A percentile compares a stretch with the other conserved stretches of the same genome.
Conservation (phyloP, 2,888 invertebrate genomes). For the Pseudococcus jackbeardsleyi region DNA sequence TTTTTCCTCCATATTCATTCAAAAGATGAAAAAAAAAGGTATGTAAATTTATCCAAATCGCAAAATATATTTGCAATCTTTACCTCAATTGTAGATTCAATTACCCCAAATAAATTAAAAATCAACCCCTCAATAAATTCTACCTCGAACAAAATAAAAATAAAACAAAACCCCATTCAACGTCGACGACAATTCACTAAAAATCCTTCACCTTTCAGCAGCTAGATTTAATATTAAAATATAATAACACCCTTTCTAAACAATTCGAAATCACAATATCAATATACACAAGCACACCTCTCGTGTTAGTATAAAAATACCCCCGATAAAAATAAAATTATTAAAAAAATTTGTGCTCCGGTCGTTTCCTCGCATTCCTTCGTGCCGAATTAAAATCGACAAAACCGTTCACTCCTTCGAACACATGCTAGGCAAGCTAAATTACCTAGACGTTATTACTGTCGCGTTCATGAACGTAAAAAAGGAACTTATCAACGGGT, state of each 20-base stretch:
- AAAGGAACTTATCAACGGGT: constrained; percentile 24
- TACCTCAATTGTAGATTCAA: no score
- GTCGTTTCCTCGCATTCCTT: background rate
- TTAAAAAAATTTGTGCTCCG: background rate
- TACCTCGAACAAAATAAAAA: no score
- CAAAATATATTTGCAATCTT: no score
- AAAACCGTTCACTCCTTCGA: constrained; percentile 37
- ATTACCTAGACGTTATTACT: background rate
- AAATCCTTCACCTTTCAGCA: constrained; percentile 7
- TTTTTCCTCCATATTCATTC: no score
- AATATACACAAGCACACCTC: background rate
- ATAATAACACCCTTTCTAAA: background rate
- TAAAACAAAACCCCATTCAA: no score
- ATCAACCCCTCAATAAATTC: no score
- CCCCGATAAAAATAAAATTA: constrained; percentile 10
- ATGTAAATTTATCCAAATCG: no score
- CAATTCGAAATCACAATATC: background rate
- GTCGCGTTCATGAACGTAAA: constrained; percentile 15
- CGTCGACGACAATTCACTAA: background rate
- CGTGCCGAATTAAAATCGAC: constrained; percentile 21
- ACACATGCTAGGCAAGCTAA: constrained; percentile 15
- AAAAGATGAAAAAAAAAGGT: no score
- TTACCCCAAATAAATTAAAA: no score
- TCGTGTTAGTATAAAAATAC: constrained; percentile 7
- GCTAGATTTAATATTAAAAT: background rate